Conservation (phyloP, 2,113 vertebrate genomes). For the Microcebus ravelobensis region DNA sequence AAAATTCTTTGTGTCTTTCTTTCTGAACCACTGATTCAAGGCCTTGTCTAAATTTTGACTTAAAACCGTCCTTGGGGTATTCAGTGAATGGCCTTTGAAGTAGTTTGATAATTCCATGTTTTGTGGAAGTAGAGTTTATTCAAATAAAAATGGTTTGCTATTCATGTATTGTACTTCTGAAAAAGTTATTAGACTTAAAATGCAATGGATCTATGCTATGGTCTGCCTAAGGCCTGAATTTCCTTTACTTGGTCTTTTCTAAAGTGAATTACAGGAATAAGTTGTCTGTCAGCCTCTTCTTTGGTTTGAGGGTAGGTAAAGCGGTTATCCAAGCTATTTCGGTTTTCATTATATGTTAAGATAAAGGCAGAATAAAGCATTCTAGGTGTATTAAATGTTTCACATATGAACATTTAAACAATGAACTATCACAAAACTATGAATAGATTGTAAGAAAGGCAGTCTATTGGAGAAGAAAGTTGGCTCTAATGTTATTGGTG, state of each 20-base stretch:
- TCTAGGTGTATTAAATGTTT: constrained; percentile 7
- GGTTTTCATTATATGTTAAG: constrained; percentile 47
- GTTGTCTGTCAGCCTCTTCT: background rate
- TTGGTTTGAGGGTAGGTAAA: background rate
- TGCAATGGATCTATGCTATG: constrained; percentile 40
- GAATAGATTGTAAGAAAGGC: background rate
- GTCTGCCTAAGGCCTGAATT: constrained; percentile 66
- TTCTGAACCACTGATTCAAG: constrained; percentile 47
- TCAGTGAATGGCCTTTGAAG: constrained; percentile 70
- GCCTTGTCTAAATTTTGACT: constrained; percentile 59
- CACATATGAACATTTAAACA: constrained; percentile 41
- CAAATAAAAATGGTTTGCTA: constrained; percentile 66
- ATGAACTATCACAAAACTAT: background rate
- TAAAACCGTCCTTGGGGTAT: constrained; percentile 68
- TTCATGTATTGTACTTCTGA: constrained; percentile 65
- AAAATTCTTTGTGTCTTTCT: constrained; percentile 48
- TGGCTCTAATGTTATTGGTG: background rate
- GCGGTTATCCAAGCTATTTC: constrained; percentile 27
- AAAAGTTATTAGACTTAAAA: constrained; percentile 75
- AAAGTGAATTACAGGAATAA: constrained; percentile 63
- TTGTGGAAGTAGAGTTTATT: constrained; percentile 68
- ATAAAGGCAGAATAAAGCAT: constrained; percentile 39
- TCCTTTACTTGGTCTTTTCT: constrained; percentile 43
- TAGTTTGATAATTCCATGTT: constrained; percentile 66
- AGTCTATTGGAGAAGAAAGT: background rate